Conservation (phyloP, 1,140 invertebrate genomes). For the Euwallacea similis region DNA sequence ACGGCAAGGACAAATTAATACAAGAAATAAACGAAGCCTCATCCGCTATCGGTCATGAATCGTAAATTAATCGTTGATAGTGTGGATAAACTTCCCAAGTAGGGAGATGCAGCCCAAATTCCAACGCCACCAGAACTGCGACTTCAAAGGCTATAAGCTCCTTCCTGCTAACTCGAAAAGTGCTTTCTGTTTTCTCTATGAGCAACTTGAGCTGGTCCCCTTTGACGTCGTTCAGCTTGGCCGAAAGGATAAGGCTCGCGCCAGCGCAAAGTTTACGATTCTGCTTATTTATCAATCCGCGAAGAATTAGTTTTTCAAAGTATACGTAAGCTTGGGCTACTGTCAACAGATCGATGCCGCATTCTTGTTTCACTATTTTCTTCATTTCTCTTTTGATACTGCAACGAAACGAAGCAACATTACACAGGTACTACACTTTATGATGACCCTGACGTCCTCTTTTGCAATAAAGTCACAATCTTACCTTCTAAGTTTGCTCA, state of each 20-base stretch:
- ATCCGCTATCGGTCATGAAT: slow-evolving; percentile 65
- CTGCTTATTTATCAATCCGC: slow-evolving; percentile 90
- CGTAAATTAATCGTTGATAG: slow-evolving; percentile 89
- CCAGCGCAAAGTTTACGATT: slow-evolving; percentile 95
- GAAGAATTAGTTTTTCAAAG: slow-evolving; percentile 94
- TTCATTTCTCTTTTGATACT: slow-evolving; percentile 95
- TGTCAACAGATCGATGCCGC: slow-evolving; percentile 83
- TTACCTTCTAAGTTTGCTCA: slow-evolving; percentile 96
- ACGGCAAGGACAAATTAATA: background rate
- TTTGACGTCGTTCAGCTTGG: slow-evolving; percentile 96
- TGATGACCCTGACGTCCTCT: background rate
- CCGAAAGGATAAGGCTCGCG: slow-evolving; percentile 89
- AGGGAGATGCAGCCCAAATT: slow-evolving; percentile 91
- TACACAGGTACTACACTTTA: background rate
- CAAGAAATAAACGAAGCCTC: background rate
- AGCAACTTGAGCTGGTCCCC: slow-evolving; percentile 81
- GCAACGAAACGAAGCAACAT: slow-evolving; percentile 33
- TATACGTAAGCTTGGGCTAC: slow-evolving; percentile 96
- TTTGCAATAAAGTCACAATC: background rate
- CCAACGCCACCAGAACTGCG: slow-evolving; percentile 89
- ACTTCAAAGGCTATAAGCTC: slow-evolving; percentile 91
- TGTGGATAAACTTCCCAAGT: slow-evolving; percentile 91
- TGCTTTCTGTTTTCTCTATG: slow-evolving; percentile 89
- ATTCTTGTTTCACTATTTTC: slow-evolving; percentile 87
- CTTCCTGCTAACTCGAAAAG: slow-evolving; percentile 88